Conservation (phyloP, 2,888 invertebrate species). For the Drosophila paucipuncta region DNA sequence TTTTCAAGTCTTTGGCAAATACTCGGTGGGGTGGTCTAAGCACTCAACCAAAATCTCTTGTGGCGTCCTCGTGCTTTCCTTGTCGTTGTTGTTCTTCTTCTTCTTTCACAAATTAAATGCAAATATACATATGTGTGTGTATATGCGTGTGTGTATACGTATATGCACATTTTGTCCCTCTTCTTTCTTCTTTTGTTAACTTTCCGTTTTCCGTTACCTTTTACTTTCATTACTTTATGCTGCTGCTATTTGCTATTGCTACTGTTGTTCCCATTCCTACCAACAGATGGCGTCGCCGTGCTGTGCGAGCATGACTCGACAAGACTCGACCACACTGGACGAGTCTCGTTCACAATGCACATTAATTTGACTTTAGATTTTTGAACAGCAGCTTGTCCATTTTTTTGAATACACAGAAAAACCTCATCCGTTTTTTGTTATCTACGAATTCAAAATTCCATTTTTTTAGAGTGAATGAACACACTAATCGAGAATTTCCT, state of each 20-base stretch:
- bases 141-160: neutral
- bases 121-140: slow-evolving; percentile 6
- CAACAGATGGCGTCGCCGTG: slow-evolving; percentile 11
- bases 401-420: neutral
- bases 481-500: neutral
- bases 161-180: neutral
- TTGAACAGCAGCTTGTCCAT: neutral
- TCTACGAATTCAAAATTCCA: neutral
- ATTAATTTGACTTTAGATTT: neutral
- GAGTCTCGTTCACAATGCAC: neutral
- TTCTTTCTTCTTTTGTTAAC: neutral
- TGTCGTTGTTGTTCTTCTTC: neutral
- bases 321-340: neutral
- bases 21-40: neutral
- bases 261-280: neutral
- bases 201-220: neutral
- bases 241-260: neutral
- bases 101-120: slow-evolving; percentile 28
- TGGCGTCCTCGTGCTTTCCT: neutral
- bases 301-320: neutral
- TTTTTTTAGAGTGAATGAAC: neutral
- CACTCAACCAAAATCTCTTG: slow-evolving; percentile 12
- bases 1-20: slow-evolving; percentile 30
- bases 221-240: slow-evolving; percentile 14
- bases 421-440: neutral